A percentile compares a stretch with the other conserved stretches of the same genome.
Conservation (phyloP, 2,113 vertebrate species). For the Taxidea taxus region DNA sequence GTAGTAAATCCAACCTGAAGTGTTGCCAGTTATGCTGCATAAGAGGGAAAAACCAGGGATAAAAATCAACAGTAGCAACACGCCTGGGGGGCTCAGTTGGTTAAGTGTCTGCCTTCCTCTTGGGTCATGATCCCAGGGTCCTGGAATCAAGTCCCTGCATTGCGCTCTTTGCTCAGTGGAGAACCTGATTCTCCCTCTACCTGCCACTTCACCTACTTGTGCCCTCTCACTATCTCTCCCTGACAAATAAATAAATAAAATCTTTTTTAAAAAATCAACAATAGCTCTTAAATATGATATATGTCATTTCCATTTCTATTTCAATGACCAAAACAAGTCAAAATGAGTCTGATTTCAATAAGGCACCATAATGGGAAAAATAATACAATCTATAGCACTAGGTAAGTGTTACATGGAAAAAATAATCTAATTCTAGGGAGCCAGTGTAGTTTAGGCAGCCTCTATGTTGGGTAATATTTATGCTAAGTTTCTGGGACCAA, state of each 20-base stretch:
- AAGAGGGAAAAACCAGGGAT: neutral
- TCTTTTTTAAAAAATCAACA: neutral
- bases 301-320: neutral
- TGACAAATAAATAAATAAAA: too few relatives aligned
- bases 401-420: neutral
- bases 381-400: neutral
- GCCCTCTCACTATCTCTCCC: too few relatives aligned
- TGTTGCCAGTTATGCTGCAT: neutral
- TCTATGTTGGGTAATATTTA: neutral
- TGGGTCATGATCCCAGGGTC: too few relatives aligned
- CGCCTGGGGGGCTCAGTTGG: too few relatives aligned
- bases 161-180: too few relatives aligned
- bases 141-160: too few relatives aligned
- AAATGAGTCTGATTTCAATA: neutral
- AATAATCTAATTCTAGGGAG: neutral
- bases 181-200: too few relatives aligned
- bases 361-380: neutral
- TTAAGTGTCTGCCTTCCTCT: too few relatives aligned
- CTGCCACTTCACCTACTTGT: too few relatives aligned
- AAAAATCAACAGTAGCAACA: neutral
- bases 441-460: neutral
- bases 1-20: neutral
- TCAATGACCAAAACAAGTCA: neutral
- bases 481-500: neutral
- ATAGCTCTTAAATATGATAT: neutral